phyloP scores from a whole-genome alignment of 1,140 invertebrate species.

The Hormaphis cornu region DNA sequence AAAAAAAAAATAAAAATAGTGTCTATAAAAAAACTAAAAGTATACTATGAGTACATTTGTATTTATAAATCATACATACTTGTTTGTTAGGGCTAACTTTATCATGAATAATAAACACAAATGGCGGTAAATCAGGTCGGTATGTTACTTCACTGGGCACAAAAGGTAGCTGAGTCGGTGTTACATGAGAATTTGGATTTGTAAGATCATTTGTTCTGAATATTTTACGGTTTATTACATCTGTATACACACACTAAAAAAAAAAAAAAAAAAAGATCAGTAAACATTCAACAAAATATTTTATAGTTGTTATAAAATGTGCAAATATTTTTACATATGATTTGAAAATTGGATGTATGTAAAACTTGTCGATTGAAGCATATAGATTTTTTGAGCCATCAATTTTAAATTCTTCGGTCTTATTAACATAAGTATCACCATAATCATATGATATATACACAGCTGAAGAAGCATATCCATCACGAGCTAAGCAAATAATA shows the following conservation, averaged over 20 bases:
- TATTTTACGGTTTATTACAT: conserved; percentile 63
- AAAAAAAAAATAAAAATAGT: conserved; percentile 2
- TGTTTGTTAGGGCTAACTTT: conserved; percentile 56
- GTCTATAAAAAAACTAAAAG: neutral
- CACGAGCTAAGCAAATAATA: conserved; percentile 72
- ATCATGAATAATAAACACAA: conserved; percentile 57
- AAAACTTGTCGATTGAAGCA: conserved; percentile 69
- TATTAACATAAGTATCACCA: conserved; percentile 66
- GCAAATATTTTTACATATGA: conserved; percentile 54
- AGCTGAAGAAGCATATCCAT: conserved; percentile 53
- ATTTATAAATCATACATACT: conserved; percentile 46
- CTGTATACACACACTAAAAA: conserved; percentile 73
- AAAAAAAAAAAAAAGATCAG: conserved; percentile 39
- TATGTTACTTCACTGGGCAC: conserved; percentile 65
- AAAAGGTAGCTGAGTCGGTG: conserved; percentile 53
- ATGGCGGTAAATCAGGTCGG: conserved; percentile 54
- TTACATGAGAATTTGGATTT: conserved; percentile 58
- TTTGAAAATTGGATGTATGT: conserved; percentile 67
- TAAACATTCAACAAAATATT: neutral
- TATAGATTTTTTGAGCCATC: conserved; percentile 46
- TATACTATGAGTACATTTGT: neutral
- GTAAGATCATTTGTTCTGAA: conserved; percentile 65
- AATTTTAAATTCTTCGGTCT: conserved; percentile 57
- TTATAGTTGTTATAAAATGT: neutral
- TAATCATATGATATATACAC: conserved; percentile 81